phyloP scores from a whole-genome alignment of 1,140 invertebrate genomes.

The Belonocnema kinseyi region DNA sequence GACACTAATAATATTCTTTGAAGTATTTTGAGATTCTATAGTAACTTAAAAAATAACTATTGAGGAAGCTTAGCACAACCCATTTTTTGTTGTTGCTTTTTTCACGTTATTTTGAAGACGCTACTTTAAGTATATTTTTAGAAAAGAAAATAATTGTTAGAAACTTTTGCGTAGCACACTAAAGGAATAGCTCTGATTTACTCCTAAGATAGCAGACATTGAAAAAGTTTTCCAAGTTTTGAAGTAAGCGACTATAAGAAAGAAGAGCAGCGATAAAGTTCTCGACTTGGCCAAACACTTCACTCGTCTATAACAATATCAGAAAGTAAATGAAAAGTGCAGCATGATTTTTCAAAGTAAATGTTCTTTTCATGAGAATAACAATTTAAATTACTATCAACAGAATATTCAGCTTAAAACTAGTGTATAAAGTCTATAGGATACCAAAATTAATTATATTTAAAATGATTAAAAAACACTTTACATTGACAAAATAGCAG shows the following conservation, averaged over 20 bases:
- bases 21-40: background rate
- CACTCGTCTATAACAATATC: background rate
- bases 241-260: background rate
- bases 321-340: constrained; percentile 14
- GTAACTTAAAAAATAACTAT: no score
- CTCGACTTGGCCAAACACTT: constrained; percentile 7
- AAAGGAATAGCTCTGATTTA: background rate
- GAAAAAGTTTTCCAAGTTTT: background rate
- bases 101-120: no score
- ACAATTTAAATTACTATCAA: background rate
- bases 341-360: background rate
- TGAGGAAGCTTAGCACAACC: no score
- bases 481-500: background rate
- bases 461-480: background rate
- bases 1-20: no score
- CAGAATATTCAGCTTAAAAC: no score
- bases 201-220: constrained; percentile 7
- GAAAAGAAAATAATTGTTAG: no score
- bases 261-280: constrained; percentile 20
- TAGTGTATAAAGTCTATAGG: no score
- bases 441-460: background rate
- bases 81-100: no score
- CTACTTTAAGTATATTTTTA: no score
- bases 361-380: background rate
- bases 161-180: no score